A percentile compares a stretch with the other conserved stretches of the same genome.
Conservation (phyloP, 2,797 vertebrate species). For the Brotula barbata region DNA sequence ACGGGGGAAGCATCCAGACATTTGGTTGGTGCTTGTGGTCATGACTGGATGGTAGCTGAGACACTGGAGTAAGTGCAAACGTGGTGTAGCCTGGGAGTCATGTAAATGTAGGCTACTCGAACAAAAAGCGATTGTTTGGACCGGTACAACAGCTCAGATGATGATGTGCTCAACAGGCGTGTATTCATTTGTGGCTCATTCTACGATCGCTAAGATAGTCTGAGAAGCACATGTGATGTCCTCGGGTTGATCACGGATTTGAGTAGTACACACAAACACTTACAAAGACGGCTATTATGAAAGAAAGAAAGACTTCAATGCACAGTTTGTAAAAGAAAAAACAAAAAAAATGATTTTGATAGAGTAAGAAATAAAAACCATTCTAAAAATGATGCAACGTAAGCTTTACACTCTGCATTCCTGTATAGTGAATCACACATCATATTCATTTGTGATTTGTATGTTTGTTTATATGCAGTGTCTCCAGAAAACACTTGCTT, state of each 20-base stretch:
- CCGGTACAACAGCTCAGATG: conserved; percentile 21
- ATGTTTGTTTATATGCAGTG: too few species aligned
- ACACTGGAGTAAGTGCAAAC: background rate
- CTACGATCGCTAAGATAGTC: conserved; percentile 14
- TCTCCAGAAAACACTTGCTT: too few species aligned
- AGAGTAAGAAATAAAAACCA: too few species aligned
- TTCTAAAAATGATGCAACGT: too few species aligned
- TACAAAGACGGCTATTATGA: background rate
- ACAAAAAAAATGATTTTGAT: too few species aligned
- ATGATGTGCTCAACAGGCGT: conserved; percentile 7
- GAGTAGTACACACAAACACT: conserved; percentile 4
- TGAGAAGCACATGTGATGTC: conserved; percentile 55
- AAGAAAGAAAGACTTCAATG: conserved; percentile 3
- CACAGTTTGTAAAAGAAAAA: background rate
- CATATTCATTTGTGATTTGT: too few species aligned
- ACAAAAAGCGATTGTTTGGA: conserved; percentile 44
- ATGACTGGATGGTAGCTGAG: background rate
- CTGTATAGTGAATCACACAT: too few species aligned
- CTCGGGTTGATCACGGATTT: conserved; percentile 13
- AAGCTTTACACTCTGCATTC: too few species aligned
- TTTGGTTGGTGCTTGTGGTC: conserved; percentile 1
- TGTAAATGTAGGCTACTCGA: background rate
- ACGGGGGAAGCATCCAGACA: background rate
- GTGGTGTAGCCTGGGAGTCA: background rate
- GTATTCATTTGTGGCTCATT: conserved; percentile 31